phyloP scores from a whole-genome alignment of 2,113 vertebrate genomes.

The Cyphotilapia sp. region DNA sequence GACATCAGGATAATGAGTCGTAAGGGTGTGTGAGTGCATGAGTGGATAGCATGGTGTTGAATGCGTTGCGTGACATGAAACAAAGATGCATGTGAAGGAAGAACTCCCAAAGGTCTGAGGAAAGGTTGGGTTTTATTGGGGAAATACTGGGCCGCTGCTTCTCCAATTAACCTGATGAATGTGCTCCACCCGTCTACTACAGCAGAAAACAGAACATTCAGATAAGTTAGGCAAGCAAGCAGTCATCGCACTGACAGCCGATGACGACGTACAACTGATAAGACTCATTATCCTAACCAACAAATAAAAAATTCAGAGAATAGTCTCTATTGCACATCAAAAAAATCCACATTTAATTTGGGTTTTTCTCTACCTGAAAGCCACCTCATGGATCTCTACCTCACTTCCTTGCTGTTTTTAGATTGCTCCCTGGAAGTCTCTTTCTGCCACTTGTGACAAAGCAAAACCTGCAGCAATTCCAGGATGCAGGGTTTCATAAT shows the following conservation, averaged over 20 bases:
- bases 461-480: not conserved
- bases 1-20: not conserved
- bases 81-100: not conserved
- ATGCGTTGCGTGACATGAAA: fast-evolving
- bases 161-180: not conserved
- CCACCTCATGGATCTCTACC: not conserved
- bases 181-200: not conserved
- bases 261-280: not conserved
- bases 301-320: not conserved
- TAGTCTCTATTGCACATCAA: not conserved
- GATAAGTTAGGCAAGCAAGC: not conserved
- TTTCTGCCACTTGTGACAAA: not conserved
- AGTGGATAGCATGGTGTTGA: not conserved
- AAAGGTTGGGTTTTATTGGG: not conserved
- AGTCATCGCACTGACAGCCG: not conserved
- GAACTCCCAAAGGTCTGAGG: not conserved
- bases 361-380: fast-evolving
- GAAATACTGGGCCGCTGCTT: not conserved
- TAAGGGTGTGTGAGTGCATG: not conserved
- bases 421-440: not conserved
- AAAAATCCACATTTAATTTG: not conserved
- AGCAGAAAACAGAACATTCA: not conserved
- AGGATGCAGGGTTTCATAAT: not conserved
- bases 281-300: not conserved
- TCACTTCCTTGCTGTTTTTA: not conserved